Percentiles rank a stretch among this genome's conserved stretches.
Conservation (phyloP, 1,140 invertebrate genomes). For the Muscidifurax raptorellus region DNA sequence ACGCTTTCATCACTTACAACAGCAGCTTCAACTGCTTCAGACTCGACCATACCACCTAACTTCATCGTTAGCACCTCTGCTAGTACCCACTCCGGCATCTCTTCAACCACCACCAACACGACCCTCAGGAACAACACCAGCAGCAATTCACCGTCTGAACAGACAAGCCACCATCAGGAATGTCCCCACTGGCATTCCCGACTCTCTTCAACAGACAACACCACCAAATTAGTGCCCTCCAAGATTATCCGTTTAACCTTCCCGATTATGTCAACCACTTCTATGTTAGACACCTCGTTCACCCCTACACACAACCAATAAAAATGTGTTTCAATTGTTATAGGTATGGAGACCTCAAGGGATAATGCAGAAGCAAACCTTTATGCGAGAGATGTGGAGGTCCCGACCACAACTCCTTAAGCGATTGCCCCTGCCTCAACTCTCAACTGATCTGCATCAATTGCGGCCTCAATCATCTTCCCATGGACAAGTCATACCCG, state of each 20-base stretch:
- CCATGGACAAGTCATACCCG: background rate
- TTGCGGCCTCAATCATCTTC: background rate
- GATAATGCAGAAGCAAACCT: background rate
- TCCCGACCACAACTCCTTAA: background rate
- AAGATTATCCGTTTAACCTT: background rate
- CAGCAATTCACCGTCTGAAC: too few relatives aligned
- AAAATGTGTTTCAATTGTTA: conserved; percentile 10
- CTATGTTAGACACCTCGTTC: background rate
- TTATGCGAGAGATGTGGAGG: background rate
- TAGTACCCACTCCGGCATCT: too few relatives aligned
- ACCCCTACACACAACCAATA: background rate
- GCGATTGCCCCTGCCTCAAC: too few relatives aligned
- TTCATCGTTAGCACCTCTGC: too few relatives aligned
- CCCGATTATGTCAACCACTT: background rate
- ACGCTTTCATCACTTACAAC: too few relatives aligned
- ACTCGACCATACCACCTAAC: too few relatives aligned
- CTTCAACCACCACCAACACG: too few relatives aligned
- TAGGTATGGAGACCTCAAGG: background rate
- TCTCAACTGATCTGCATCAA: background rate
- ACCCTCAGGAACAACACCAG: too few relatives aligned
- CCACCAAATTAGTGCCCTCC: background rate
- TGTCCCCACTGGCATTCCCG: background rate
- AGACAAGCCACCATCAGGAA: background rate
- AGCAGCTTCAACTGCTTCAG: too few relatives aligned
- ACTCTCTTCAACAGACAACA: background rate